Percentiles rank a stretch among this genome's conserved stretches.
phyloP scores from a whole-genome alignment of 2,797 vertebrate species.

The Rhinella marina region DNA sequence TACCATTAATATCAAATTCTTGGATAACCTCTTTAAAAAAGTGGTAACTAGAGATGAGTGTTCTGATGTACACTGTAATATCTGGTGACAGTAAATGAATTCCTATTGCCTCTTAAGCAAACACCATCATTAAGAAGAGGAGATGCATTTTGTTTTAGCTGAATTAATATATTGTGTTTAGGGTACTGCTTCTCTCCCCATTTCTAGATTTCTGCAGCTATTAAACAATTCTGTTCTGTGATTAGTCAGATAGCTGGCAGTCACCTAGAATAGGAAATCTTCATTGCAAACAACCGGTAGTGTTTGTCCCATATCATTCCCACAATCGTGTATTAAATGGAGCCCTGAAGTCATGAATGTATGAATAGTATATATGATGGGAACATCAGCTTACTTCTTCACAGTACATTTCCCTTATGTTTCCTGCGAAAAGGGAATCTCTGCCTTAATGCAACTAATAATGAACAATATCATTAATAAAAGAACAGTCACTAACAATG shows the following conservation, averaged over 20 bases:
- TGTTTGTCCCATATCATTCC: conserved; percentile 24
- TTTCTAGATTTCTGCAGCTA: neutral
- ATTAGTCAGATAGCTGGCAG: conserved; percentile 9
- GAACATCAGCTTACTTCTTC: neutral
- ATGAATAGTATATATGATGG: neutral
- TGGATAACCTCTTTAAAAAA: too few relatives aligned
- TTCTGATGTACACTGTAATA: neutral
- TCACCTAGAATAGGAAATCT: conserved; percentile 3
- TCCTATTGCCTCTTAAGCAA: neutral
- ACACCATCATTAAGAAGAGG: neutral
- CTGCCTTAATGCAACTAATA: neutral
- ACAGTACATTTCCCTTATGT: neutral
- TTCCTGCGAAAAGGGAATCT: neutral
- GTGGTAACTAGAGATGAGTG: too few relatives aligned
- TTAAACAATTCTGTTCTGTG: neutral
- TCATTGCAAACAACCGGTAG: neutral
- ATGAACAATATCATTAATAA: neutral
- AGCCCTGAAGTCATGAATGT: neutral
- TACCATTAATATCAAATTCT: too few relatives aligned
- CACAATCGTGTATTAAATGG: neutral
- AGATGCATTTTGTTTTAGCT: neutral
- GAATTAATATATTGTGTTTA: neutral
- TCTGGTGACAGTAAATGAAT: neutral
- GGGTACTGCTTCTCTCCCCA: neutral
- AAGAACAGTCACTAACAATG: neutral